These are phyloP conservation scores for Anoplius nigerrimus DNA, from an alignment of 2,888 invertebrate species.

Conservation along the genomic window DNA sequence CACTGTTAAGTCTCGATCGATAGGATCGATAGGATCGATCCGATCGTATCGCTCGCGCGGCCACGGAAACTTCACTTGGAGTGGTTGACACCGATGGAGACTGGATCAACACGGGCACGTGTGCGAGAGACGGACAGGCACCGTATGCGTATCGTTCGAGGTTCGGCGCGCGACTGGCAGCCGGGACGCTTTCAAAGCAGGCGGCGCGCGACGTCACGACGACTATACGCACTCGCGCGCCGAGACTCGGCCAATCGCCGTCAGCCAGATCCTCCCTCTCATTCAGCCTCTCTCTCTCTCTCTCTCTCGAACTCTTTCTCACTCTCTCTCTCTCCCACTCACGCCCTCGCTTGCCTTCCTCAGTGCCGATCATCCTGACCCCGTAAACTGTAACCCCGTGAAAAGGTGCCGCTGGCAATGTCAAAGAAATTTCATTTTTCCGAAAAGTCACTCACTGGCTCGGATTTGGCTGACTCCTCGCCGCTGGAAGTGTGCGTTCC, in stretches of 20 bases:
- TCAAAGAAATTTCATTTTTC: too few relatives aligned
- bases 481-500: too few relatives aligned
- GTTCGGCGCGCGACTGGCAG: conserved; percentile 70
- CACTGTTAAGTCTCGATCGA: too few relatives aligned
- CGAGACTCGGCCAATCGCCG: conserved; percentile 14
- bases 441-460: too few relatives aligned
- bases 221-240: conserved; percentile 52
- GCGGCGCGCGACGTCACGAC: conserved; percentile 65
- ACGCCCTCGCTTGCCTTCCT: not conserved
- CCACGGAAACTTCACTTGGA: not conserved
- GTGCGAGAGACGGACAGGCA: not conserved
- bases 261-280: not conserved
- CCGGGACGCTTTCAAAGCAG: conserved; percentile 60
- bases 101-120: not conserved
- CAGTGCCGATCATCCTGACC: conserved; percentile 9
- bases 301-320: not conserved
- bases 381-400: conserved; percentile 8
- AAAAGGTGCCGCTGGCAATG: not conserved
- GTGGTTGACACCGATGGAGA: not conserved
- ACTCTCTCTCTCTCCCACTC: not conserved
- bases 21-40: too few relatives aligned
- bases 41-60: not conserved
- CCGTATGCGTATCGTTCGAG: conserved; percentile 58
- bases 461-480: too few relatives aligned
- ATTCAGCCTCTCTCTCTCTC: too few relatives aligned